Conservation (phyloP, 2,888 invertebrate genomes). For the Leptothorax acervorum region DNA sequence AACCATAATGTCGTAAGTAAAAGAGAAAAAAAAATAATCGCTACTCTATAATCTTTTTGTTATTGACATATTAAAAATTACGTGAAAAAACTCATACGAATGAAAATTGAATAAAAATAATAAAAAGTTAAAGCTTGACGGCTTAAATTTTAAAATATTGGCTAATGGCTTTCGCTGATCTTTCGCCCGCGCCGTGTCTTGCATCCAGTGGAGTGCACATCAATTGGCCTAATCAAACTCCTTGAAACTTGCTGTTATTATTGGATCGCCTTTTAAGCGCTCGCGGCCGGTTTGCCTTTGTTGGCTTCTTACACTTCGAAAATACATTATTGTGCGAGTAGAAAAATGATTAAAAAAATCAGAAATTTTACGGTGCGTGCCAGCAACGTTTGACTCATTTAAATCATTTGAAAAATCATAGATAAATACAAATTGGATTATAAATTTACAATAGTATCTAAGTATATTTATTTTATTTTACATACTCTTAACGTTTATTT, state of each 20-base stretch:
- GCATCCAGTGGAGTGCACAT: background rate
- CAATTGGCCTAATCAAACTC: background rate
- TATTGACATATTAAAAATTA: background rate
- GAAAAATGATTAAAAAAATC: background rate
- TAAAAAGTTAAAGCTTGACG: background rate
- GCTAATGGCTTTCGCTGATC: background rate
- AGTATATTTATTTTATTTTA: background rate
- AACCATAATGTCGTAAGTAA: background rate
- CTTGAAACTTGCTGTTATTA: conserved; percentile 4
- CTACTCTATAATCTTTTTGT: background rate
- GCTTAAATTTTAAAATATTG: background rate
- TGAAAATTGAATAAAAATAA: background rate
- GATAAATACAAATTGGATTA: background rate
- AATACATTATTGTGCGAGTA: background rate
- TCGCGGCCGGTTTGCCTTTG: background rate
- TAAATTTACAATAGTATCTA: background rate
- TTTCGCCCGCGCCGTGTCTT: background rate
- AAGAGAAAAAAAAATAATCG: background rate
- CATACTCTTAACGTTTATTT: background rate
- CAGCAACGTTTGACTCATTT: background rate
- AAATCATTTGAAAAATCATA: background rate
- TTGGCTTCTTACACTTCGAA: background rate
- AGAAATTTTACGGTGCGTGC: background rate
- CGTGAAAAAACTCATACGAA: background rate
- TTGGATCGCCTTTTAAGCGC: background rate